These are phyloP conservation scores for Brachionus koreanus DNA, from an alignment of 1,140 invertebrate genomes.

Conservation along the genomic window DNA sequence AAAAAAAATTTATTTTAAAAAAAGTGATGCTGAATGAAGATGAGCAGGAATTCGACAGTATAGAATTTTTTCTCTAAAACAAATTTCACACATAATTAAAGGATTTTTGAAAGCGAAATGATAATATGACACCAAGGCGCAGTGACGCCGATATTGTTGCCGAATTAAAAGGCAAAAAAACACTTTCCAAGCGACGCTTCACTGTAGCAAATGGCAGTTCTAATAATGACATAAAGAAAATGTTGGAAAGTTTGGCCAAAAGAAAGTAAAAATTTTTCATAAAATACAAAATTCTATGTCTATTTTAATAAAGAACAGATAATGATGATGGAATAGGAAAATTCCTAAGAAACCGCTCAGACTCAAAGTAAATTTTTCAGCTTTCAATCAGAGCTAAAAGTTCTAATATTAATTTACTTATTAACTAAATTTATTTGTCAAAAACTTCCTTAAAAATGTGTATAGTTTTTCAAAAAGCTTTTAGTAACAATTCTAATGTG, in stretches of 20 bases:
- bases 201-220: neutral
- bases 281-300: neutral
- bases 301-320: neutral
- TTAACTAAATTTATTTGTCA: neutral
- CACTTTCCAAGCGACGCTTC: neutral
- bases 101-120: neutral
- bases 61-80: neutral
- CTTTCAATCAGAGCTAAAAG: too few species aligned
- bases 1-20: neutral
- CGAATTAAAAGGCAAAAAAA: neutral
- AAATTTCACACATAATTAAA: neutral
- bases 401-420: neutral
- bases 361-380: neutral
- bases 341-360: neutral
- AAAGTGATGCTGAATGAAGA: neutral
- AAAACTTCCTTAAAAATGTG: too few species aligned
- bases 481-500: too few species aligned
- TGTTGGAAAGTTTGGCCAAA: neutral
- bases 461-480: too few species aligned
- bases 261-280: neutral
- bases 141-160: neutral
- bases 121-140: neutral
- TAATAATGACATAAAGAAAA: neutral
- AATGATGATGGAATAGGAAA: neutral
- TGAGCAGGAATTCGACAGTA: conserved; percentile 17